Conservation (phyloP, 2,888 invertebrate species). For the Drosophila emarginata region DNA sequence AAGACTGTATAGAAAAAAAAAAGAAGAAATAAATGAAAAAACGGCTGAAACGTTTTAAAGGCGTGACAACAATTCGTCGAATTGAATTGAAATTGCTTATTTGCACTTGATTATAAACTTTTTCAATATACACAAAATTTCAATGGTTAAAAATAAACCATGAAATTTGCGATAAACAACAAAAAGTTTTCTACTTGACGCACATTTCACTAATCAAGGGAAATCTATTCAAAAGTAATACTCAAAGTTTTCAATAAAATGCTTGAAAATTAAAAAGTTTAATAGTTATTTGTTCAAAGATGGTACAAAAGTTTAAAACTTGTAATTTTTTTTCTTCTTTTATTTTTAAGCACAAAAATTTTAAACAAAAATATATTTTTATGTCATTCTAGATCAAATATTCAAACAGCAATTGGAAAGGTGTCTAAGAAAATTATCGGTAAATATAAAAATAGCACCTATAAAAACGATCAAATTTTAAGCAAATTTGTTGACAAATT, state of each 20-base stretch:
- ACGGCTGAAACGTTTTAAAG: not conserved
- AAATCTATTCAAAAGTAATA: not conserved
- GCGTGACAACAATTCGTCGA: slow-evolving; percentile 40
- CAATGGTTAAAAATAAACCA: not conserved
- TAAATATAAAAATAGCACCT: not conserved
- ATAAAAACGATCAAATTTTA: not conserved
- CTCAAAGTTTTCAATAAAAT: no score
- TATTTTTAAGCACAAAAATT: no score
- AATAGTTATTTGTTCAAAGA: not conserved
- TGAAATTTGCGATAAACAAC: not conserved
- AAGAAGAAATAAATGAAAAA: slow-evolving; percentile 1
- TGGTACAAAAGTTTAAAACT: not conserved
- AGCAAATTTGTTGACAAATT: not conserved
- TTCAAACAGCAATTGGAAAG: not conserved
- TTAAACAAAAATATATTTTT: no score
- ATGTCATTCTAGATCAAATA: no score
- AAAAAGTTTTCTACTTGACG: not conserved
- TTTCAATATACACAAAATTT: slow-evolving; percentile 23
- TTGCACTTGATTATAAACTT: slow-evolving; percentile 45
- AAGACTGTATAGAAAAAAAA: slow-evolving; percentile 10
- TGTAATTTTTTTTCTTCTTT: no score
- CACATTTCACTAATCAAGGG: not conserved
- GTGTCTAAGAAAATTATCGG: not conserved
- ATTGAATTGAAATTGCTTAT: slow-evolving; percentile 20
- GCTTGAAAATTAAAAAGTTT: not conserved